Conservation (phyloP, 2,888 invertebrate species). For the Diarsia brunnea region DNA sequence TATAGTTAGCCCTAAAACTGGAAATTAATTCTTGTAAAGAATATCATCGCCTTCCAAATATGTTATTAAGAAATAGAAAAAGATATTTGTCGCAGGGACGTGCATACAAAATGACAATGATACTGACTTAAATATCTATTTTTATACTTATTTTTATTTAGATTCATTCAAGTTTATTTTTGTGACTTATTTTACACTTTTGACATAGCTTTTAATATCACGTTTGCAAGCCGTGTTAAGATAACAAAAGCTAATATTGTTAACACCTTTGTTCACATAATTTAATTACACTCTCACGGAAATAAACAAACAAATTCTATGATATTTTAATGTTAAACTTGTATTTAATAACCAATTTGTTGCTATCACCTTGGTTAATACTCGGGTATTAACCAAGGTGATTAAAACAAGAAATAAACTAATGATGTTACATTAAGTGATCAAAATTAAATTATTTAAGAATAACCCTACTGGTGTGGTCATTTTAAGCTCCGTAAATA, state of each 20-base stretch:
- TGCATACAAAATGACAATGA: no score
- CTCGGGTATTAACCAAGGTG: no score
- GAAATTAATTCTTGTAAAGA: neutral
- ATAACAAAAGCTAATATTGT: neutral
- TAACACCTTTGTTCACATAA: neutral
- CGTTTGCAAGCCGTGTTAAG: no score
- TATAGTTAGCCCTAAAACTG: neutral
- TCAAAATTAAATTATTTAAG: neutral
- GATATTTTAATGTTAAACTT: neutral
- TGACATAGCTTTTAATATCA: neutral
- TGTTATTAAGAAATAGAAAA: no score
- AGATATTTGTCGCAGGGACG: no score
- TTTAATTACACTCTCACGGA: constrained; percentile 1
- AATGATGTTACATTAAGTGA: neutral
- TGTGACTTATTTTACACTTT: neutral
- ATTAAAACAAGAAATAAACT: neutral
- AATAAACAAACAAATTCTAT: neutral
- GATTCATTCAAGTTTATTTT: neutral
- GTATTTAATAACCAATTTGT: neutral
- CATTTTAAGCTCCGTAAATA: constrained; percentile 6
- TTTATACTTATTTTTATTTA: neutral
- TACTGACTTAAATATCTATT: neutral
- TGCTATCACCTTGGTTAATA: no score
- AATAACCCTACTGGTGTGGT: constrained; percentile 4
- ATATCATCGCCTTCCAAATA: no score